Evolutionary conservation across 2,797 vertebrate genomes (phyloP), one percentile per base, ranked within the genome.

Genomic region (Glossophaga mutica): DNA sequence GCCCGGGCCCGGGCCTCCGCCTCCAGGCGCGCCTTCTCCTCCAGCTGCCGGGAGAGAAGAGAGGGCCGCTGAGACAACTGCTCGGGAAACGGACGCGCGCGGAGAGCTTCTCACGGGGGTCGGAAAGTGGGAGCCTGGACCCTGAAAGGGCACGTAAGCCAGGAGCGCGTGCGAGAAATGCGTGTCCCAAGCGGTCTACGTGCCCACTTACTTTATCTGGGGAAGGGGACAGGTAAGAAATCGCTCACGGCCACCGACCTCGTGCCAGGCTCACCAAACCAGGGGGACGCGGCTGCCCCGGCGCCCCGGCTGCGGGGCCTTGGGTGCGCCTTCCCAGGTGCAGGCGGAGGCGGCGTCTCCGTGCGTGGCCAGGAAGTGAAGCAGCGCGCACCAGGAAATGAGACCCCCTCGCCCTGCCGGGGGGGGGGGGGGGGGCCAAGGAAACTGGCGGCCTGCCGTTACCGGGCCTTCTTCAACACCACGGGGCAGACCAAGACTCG

Each of bases 1-100:
- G 99, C 99, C 73, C 98, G 98, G 95, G 99, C 99, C 42, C 99
- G 98, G 86, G 99, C 99, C 98, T 99, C 99, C 0, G 99, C 99
- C 98, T 99, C 99, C 67, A 99, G 97, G 32, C 99, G 99, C 5
- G 99, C 99, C 97, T 99, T 99, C 98, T 99, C 99, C 97, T 99
- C 99, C 97, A 99, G 98, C 99, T 99, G 97, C 71, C 50, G 1
- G 14, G 29, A 0, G 3, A n/a, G 12, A 91, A 94, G 95, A 87
- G 92, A 59, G 90, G 86, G 29, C 55, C 16, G 5, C 50, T 91
- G 88, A 42, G 87, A 94, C 73, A 32, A 44, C 2, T 39, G n/a
- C 8, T 93, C 73, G 19, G 46, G 78, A 39, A 70, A 78, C 50
- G 73, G 1, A 37, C 9, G 74, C 15, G 11, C 62, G 70, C 5